Evolutionary conservation across 2,113 vertebrate species (phyloP).

Genomic region (Lamprologus lemairii): DNA sequence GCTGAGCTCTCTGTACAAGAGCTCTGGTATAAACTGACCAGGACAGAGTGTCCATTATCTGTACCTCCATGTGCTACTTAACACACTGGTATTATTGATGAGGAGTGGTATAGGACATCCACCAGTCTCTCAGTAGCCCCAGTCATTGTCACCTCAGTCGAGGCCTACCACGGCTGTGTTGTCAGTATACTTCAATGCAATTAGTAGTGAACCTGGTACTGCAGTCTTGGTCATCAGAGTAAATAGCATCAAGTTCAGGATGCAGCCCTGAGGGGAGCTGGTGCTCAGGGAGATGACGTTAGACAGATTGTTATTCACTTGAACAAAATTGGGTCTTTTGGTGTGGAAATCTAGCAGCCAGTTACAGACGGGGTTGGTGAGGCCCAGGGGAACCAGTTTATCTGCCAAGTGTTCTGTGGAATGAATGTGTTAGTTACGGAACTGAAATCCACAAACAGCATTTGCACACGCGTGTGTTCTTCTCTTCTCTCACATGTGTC

Average conservation of each 20-base stretch:
- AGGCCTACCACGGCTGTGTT: neutral
- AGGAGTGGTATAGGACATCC: neutral
- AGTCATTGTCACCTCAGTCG: neutral
- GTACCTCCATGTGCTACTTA: neutral
- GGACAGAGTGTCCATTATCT: neutral
- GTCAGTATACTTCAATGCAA: neutral
- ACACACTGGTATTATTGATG: neutral
- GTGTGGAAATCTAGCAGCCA: neutral
- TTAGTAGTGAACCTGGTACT: neutral
- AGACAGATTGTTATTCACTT: neutral
- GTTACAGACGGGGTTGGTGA: neutral
- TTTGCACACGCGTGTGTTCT: neutral
- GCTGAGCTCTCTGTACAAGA: neutral
- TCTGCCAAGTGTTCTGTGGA: neutral
- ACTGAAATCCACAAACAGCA: neutral
- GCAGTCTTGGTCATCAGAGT: neutral
- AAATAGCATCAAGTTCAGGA: neutral
- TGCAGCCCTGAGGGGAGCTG: neutral
- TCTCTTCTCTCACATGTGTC: neutral
- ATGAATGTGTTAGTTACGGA: neutral
- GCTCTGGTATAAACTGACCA: neutral
- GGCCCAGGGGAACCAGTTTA: neutral
- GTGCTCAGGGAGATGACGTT: neutral
- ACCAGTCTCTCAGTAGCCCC: neutral
- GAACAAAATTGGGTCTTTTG: neutral